A percentile compares a stretch with the other conserved stretches of the same genome.
These are phyloP conservation scores for Emydocephalus ijimae DNA, from an alignment of 2,113 vertebrate genomes.

Conservation along the genomic window DNA sequence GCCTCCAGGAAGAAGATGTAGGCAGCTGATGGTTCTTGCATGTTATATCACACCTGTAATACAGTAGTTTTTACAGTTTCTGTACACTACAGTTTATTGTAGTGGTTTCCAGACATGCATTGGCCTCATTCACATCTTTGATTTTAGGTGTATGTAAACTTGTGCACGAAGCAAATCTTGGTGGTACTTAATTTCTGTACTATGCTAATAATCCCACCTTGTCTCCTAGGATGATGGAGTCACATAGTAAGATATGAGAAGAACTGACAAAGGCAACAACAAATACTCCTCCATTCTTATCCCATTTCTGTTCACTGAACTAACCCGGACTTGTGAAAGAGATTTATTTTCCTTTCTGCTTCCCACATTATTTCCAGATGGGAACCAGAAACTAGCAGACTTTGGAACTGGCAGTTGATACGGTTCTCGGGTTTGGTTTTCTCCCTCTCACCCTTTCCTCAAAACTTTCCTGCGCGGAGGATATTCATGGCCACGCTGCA, in stretches of 20 bases:
- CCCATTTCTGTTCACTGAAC: background rate
- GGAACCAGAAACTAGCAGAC: conserved; percentile 30
- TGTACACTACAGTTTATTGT: too few relatives aligned
- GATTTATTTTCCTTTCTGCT: background rate
- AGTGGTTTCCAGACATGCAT: background rate
- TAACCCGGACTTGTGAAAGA: background rate
- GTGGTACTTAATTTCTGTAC: background rate
- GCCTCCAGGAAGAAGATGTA: background rate
- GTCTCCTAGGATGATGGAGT: background rate
- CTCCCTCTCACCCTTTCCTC: background rate
- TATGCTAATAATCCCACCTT: too few relatives aligned
- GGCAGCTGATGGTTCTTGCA: background rate
- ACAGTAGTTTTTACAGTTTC: too few relatives aligned
- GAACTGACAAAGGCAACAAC: background rate
- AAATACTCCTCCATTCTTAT: too few relatives aligned
- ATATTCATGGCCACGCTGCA: conserved; percentile 22
- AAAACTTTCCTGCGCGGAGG: conserved; percentile 36
- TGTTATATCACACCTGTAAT: background rate
- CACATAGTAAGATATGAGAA: background rate
- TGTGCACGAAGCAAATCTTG: too few relatives aligned
- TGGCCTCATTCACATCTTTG: background rate
- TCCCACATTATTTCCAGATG: conserved; percentile 49
- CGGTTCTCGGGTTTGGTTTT: conserved; percentile 27
- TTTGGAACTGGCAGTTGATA: conserved; percentile 23
- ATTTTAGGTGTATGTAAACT: background rate